A percentile compares a stretch with the other conserved stretches of the same genome.
phyloP scores from a whole-genome alignment of 2,888 invertebrate genomes.

The Caenorhabditis doughertyi region DNA sequence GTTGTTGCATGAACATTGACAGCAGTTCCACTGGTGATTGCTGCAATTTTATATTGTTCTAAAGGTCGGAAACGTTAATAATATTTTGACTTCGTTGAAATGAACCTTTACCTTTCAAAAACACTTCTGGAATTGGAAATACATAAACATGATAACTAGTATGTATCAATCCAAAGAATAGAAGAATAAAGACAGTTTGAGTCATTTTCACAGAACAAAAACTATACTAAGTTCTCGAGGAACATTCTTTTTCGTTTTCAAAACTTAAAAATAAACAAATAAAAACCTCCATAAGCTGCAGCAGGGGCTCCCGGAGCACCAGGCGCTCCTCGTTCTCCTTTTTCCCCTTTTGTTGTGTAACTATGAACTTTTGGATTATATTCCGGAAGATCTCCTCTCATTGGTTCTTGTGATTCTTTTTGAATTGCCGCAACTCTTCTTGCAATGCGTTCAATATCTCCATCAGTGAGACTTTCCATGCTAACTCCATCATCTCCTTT shows the following conservation, averaged over 20 bases:
- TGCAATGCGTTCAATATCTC: slow-evolving; percentile 78
- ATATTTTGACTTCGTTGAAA: not conserved
- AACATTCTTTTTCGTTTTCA: slow-evolving; percentile 23
- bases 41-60: slow-evolving; percentile 14
- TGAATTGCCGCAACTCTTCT: slow-evolving; percentile 45
- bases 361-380: slow-evolving; percentile 71
- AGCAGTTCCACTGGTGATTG: slow-evolving; percentile 15
- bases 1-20: slow-evolving; percentile 75
- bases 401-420: slow-evolving; percentile 25
- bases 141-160: not conserved
- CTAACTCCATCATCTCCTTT: slow-evolving; percentile 63
- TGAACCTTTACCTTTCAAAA: slow-evolving; percentile 44
- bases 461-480: slow-evolving; percentile 76
- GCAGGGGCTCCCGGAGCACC: slow-evolving; percentile 73
- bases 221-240: not conserved
- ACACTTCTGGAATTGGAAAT: slow-evolving; percentile 53
- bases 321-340: slow-evolving; percentile 67
- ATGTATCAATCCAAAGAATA: not conserved
- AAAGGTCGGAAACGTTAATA: not conserved
- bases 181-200: not conserved
- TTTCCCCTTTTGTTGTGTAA: slow-evolving; percentile 65
- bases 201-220: slow-evolving; percentile 22
- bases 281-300: slow-evolving; percentile 12
- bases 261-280: slow-evolving; percentile 67
- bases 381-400: slow-evolving; percentile 65